Evolutionary conservation across 2,797 vertebrate species (phyloP).

Genomic region (Okamejei kenojei): DNA sequence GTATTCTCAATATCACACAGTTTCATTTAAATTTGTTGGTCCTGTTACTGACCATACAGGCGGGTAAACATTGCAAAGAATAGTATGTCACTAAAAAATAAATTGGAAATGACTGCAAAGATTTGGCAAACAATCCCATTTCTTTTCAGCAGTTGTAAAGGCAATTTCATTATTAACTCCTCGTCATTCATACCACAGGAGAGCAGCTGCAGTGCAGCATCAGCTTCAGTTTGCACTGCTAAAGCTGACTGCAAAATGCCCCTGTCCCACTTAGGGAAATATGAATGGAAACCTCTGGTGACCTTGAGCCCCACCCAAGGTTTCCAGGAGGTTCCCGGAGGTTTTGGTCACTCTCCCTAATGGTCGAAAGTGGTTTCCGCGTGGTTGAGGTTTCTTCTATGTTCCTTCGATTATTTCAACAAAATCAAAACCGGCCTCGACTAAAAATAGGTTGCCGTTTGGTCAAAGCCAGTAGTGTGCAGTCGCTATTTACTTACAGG

Average conservation of each 20-base stretch:
- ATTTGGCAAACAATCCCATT: background rate
- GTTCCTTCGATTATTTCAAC: too few species aligned
- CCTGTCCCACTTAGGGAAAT: too few species aligned
- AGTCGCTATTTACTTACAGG: too few species aligned
- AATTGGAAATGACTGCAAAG: background rate
- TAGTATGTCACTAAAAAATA: background rate
- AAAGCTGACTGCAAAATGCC: background rate
- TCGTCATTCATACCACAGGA: background rate
- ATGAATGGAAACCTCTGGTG: too few species aligned
- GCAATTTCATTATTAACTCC: background rate
- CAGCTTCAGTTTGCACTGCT: background rate
- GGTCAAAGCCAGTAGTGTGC: too few species aligned
- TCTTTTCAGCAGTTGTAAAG: background rate
- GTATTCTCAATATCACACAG: background rate
- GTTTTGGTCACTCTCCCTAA: too few species aligned
- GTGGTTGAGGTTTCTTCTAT: too few species aligned
- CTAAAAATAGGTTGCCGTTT: too few species aligned
- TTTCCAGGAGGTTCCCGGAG: too few species aligned
- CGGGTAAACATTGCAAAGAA: background rate
- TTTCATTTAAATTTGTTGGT: background rate
- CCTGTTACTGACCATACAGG: background rate
- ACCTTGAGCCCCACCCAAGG: too few species aligned
- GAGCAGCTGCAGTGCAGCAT: background rate
- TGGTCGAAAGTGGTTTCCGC: too few species aligned
- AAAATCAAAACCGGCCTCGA: too few species aligned